Evolutionary conservation across 2,113 vertebrate genomes (phyloP).

Genomic region (Aphelocoma coerulescens): DNA sequence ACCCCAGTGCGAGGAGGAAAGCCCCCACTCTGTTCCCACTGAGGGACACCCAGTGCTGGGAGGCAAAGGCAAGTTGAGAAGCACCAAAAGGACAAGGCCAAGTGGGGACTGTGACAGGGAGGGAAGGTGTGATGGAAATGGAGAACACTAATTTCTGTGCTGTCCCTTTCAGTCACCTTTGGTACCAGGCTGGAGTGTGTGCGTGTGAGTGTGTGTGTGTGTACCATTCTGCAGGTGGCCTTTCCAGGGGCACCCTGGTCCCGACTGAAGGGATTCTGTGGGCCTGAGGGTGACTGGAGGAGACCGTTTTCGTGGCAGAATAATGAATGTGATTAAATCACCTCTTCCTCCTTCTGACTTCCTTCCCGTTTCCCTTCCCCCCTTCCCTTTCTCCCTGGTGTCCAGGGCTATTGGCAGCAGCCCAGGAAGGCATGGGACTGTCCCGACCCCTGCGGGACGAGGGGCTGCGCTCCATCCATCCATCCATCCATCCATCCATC

Average conservation of each 20-base stretch:
- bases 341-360: slow-evolving; percentile 62
- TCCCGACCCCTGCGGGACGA: slow-evolving; percentile 69
- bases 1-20: accelerated
- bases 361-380: background rate
- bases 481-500: no score
- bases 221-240: background rate
- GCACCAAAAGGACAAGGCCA: background rate
- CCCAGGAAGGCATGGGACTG: slow-evolving; percentile 78
- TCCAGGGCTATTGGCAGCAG: slow-evolving; percentile 79
- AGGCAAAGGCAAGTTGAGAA: background rate
- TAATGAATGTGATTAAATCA: slow-evolving; percentile 82
- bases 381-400: background rate
- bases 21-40: background rate
- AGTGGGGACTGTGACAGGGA: background rate
- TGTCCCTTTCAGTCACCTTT: background rate
- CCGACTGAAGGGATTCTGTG: accelerated
- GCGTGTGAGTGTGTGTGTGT: no score
- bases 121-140: background rate
- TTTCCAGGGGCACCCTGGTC: background rate
- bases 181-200: background rate
- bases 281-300: background rate
- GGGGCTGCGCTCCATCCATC: background rate
- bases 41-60: background rate
- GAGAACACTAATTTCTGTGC: background rate
- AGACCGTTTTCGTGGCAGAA: slow-evolving; percentile 67